A percentile compares a stretch with the other conserved stretches of the same genome.
phyloP scores from a whole-genome alignment of 2,888 invertebrate genomes.

The Eurytoma californica region DNA sequence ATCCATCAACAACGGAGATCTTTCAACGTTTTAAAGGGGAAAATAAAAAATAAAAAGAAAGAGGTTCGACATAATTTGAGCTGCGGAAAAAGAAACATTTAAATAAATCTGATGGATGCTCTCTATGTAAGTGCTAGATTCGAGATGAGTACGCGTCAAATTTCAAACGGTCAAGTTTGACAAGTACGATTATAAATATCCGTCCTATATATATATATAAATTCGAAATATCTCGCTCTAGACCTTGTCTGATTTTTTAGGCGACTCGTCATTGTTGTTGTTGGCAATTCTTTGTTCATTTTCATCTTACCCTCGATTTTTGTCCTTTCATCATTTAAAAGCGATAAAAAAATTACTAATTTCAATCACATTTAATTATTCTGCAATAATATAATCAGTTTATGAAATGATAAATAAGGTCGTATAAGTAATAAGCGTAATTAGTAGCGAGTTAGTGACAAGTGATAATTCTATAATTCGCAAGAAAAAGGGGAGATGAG shows the following conservation, averaged over 20 bases:
- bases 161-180: conserved; percentile 6
- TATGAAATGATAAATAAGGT: too few relatives aligned
- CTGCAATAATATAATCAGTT: background rate
- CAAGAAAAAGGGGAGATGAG: background rate
- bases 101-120: conserved; percentile 18
- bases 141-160: conserved; percentile 20
- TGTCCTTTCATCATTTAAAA: background rate
- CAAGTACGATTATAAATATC: conserved; percentile 42
- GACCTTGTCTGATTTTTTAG: too few relatives aligned
- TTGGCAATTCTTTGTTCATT: conserved; percentile 29
- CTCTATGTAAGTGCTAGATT: background rate
- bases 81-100: conserved; percentile 28
- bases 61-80: conserved; percentile 21
- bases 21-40: too few relatives aligned
- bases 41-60: background rate
- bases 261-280: conserved; percentile 18
- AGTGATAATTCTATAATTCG: too few relatives aligned
- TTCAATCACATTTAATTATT: background rate
- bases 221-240: background rate
- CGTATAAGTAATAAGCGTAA: too few relatives aligned
- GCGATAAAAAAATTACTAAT: background rate
- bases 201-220: conserved; percentile 24
- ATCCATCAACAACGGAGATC: too few relatives aligned
- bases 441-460: too few relatives aligned
- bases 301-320: background rate